A percentile compares a stretch with the other conserved stretches of the same genome.
phyloP scores from a whole-genome alignment of 1,140 invertebrate genomes.

The Mycetomoellerius zeteki region DNA sequence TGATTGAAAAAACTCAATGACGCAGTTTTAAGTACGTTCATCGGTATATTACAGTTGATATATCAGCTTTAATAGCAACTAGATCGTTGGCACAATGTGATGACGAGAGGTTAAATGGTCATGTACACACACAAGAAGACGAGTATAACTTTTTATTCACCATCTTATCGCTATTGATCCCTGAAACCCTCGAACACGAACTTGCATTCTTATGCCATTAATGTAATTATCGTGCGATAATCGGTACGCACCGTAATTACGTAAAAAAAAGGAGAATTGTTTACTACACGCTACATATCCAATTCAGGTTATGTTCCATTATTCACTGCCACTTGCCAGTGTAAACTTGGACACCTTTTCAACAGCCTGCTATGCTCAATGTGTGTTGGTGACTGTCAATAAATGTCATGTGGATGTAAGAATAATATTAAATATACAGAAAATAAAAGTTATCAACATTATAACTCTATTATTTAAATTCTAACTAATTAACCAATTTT shows the following conservation, averaged over 20 bases:
- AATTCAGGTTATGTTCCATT: neutral
- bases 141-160: neutral
- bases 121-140: neutral
- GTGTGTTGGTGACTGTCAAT: too few species aligned
- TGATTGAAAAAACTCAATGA: conserved; percentile 1
- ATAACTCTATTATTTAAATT: too few species aligned
- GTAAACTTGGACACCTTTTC: too few species aligned
- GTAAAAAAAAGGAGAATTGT: conserved; percentile 43
- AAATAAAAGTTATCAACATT: too few species aligned
- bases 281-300: conserved; percentile 6
- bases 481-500: too few species aligned
- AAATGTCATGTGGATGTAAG: too few species aligned
- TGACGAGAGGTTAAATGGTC: conserved; percentile 58
- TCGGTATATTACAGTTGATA: neutral
- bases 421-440: too few species aligned
- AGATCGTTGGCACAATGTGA: neutral
- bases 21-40: conserved; percentile 6
- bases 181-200: neutral
- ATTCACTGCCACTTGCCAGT: neutral
- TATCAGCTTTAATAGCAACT: neutral
- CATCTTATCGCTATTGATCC: neutral
- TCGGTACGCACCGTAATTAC: neutral
- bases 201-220: neutral
- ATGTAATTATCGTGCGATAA: neutral
- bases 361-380: too few species aligned